Conservation (phyloP, 2,113 vertebrate genomes). For the Pristiophorus japonicus region DNA sequence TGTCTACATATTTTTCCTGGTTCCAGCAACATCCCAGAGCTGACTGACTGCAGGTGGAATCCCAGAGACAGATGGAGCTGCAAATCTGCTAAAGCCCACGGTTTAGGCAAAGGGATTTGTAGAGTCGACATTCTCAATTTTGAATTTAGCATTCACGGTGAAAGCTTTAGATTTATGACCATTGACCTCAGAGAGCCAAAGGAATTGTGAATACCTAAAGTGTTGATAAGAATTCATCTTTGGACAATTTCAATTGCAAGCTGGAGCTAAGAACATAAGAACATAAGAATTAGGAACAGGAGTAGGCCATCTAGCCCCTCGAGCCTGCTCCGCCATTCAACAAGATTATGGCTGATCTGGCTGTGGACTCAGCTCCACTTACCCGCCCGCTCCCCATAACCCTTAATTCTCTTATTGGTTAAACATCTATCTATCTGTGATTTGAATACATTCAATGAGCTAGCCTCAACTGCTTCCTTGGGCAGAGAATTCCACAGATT, state of each 20-base stretch:
- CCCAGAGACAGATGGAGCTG: constrained; percentile 20
- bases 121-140: neutral
- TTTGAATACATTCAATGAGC: too few relatives aligned
- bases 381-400: too few relatives aligned
- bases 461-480: too few relatives aligned
- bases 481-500: too few relatives aligned
- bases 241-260: neutral
- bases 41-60: neutral
- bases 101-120: neutral
- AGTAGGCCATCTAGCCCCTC: too few relatives aligned
- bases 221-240: neutral
- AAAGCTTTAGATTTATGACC: neutral
- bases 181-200: neutral
- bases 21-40: neutral
- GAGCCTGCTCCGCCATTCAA: too few relatives aligned
- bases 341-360: too few relatives aligned
- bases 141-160: neutral
- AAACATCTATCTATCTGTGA: too few relatives aligned
- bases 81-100: neutral
- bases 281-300: too few relatives aligned
- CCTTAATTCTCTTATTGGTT: too few relatives aligned
- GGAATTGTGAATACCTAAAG: neutral
- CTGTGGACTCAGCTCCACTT: too few relatives aligned
- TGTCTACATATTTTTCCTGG: neutral
- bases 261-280: too few relatives aligned